These are phyloP conservation scores for Cataglyphis altisquamis DNA, from an alignment of 2,888 invertebrate genomes.

Conservation along the genomic window DNA sequence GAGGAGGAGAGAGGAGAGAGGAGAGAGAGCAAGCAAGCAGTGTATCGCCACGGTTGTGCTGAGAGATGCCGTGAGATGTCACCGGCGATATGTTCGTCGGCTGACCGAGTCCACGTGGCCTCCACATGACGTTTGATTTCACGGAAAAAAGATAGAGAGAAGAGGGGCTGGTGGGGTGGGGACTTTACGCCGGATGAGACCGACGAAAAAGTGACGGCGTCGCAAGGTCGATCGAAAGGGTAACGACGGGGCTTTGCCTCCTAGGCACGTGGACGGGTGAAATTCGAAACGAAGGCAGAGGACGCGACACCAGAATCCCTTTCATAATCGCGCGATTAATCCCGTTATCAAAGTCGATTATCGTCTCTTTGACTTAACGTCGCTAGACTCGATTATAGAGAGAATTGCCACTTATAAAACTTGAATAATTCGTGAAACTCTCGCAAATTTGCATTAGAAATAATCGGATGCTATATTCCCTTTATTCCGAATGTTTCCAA, in stretches of 20 bases:
- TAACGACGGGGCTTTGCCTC: background rate
- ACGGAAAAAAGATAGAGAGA: conserved; percentile 30
- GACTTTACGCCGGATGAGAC: background rate
- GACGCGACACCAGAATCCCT: conserved; percentile 16
- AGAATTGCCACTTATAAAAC: conserved; percentile 52
- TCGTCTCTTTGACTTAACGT: conserved; percentile 48
- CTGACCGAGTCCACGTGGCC: conserved; percentile 77
- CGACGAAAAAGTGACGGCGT: conserved; percentile 15
- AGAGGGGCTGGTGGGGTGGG: background rate
- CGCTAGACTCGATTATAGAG: conserved; percentile 44
- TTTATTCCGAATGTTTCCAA: conserved; percentile 1
- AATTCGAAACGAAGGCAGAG: conserved; percentile 27
- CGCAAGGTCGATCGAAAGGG: conserved; percentile 19
- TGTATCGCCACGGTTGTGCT: conserved; percentile 56
- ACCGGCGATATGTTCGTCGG: conserved; percentile 67
- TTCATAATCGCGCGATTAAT: conserved; percentile 45
- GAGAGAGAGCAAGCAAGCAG: conserved; percentile 24
- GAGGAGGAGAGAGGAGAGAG: background rate
- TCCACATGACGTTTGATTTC: conserved; percentile 75
- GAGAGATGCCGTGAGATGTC: conserved; percentile 77
- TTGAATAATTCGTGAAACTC: conserved; percentile 50
- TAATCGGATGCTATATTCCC: conserved; percentile 28
- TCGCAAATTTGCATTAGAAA: conserved; percentile 46
- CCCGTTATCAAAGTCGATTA: conserved; percentile 51
- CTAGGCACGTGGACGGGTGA: background rate